Evolutionary conservation across 1,140 invertebrate genomes (phyloP).

Genomic region (Listronotus oregonensis): DNA sequence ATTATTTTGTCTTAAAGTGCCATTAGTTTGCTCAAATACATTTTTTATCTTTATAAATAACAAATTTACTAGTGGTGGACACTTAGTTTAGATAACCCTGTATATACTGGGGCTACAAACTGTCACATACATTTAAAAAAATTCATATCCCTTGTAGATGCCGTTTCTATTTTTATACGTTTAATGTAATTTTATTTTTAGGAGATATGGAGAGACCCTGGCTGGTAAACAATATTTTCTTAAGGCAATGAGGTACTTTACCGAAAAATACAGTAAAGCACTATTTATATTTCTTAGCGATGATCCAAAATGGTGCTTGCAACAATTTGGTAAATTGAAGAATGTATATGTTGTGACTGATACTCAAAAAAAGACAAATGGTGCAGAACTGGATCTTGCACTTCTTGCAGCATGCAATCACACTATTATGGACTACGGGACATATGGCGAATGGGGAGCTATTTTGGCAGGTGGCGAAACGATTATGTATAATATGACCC

Average conservation of each 20-base stretch:
- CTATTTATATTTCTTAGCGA: constrained; percentile 68
- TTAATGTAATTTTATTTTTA: neutral
- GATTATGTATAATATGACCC: constrained; percentile 61
- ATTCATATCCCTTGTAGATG: neutral
- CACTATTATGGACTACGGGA: constrained; percentile 71
- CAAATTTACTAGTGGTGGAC: too few species aligned
- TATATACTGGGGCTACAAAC: too few species aligned
- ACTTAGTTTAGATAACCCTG: too few species aligned
- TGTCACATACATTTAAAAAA: neutral
- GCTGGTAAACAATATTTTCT: constrained; percentile 62
- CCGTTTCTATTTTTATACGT: constrained; percentile 42
- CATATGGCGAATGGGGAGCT: constrained; percentile 71
- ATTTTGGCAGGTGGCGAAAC: constrained; percentile 68
- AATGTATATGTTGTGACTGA: constrained; percentile 58
- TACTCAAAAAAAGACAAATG: constrained; percentile 54
- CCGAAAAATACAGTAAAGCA: constrained; percentile 58
- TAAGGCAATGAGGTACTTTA: constrained; percentile 63
- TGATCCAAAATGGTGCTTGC: constrained; percentile 65
- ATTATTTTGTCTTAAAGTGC: too few species aligned
- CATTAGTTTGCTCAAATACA: too few species aligned
- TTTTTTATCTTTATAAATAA: too few species aligned
- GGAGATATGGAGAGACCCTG: constrained; percentile 57
- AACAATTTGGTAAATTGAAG: constrained; percentile 56
- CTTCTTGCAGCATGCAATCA: constrained; percentile 69
- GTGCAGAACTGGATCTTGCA: constrained; percentile 66